Conservation (phyloP, 2,888 invertebrate species). For the Aricia artaxerxes region DNA sequence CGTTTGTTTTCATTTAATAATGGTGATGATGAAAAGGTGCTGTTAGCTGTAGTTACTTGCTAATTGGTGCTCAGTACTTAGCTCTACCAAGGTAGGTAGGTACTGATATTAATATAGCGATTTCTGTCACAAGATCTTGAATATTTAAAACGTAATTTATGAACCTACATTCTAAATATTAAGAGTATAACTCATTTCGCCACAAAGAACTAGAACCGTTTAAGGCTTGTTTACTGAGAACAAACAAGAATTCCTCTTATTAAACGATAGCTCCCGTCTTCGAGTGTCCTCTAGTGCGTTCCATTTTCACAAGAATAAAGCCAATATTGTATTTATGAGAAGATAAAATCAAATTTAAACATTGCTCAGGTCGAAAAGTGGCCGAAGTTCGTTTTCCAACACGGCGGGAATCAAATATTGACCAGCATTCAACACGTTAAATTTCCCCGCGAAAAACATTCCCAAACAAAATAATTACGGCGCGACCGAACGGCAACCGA, state of each 20-base stretch:
- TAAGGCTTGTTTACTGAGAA: background rate
- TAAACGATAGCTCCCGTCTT: slow-evolving; percentile 13
- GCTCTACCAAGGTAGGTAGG: background rate
- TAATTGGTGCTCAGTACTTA: background rate
- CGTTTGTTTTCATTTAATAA: background rate
- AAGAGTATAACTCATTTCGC: background rate
- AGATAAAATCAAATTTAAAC: slow-evolving; percentile 58
- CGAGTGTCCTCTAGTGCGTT: slow-evolving; percentile 12
- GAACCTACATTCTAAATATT: background rate
- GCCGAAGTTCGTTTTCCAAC: slow-evolving; percentile 49
- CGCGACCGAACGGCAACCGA: slow-evolving; percentile 57
- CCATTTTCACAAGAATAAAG: slow-evolving; percentile 30
- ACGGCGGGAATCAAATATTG: slow-evolving; percentile 68
- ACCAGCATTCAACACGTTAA: slow-evolving; percentile 70
- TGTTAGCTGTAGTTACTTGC: background rate
- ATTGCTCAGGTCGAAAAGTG: slow-evolving; percentile 53
- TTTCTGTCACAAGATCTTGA: background rate
- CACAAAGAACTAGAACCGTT: slow-evolving; percentile 18
- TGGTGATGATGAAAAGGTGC: background rate
- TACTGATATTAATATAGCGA: background rate
- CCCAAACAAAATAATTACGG: slow-evolving; percentile 70
- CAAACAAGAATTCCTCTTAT: slow-evolving; percentile 17
- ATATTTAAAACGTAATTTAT: background rate
- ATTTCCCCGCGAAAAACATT: slow-evolving; percentile 71
- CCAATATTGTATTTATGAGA: slow-evolving; percentile 34